Percentiles rank a stretch among this genome's conserved stretches.
Evolutionary conservation across 2,888 invertebrate genomes (phyloP).

Genomic region (Sesamia inferens): DNA sequence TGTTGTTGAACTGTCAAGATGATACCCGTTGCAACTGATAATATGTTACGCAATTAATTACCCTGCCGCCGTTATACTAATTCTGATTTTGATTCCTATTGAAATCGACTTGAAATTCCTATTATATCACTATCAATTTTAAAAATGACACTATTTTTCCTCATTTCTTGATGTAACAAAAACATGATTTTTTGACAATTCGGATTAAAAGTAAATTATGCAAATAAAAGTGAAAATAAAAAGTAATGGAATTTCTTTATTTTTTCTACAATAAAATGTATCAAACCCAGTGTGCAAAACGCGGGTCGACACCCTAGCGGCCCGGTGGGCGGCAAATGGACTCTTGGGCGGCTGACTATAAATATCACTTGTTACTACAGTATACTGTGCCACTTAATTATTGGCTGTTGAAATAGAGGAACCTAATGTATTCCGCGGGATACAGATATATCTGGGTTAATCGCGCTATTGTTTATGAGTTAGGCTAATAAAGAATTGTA

Average conservation of each 20-base stretch:
- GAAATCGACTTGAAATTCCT: background rate
- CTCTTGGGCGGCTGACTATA: constrained; percentile 78
- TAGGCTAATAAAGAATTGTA: constrained; percentile 36
- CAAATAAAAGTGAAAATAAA: constrained; percentile 33
- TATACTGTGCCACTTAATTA: constrained; percentile 81
- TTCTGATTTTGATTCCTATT: too few species aligned
- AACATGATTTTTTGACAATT: too few species aligned
- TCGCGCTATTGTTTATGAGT: constrained; percentile 57
- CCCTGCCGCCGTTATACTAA: background rate
- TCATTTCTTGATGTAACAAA: constrained; percentile 16
- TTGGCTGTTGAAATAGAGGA: constrained; percentile 74
- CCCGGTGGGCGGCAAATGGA: constrained; percentile 83
- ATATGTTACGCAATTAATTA: too few species aligned
- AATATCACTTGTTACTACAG: constrained; percentile 82
- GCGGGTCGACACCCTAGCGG: constrained; percentile 79
- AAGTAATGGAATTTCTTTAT: constrained; percentile 31
- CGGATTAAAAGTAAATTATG: constrained; percentile 38
- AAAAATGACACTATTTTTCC: background rate
- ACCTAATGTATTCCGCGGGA: constrained; percentile 45
- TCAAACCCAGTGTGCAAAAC: constrained; percentile 72
- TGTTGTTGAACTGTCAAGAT: too few species aligned
- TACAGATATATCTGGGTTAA: constrained; percentile 59
- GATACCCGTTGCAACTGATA: too few species aligned
- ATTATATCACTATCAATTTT: too few species aligned
- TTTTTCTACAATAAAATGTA: constrained; percentile 67